Conservation (phyloP, 2,888 invertebrate genomes). For the Pristionchus mayeri region DNA sequence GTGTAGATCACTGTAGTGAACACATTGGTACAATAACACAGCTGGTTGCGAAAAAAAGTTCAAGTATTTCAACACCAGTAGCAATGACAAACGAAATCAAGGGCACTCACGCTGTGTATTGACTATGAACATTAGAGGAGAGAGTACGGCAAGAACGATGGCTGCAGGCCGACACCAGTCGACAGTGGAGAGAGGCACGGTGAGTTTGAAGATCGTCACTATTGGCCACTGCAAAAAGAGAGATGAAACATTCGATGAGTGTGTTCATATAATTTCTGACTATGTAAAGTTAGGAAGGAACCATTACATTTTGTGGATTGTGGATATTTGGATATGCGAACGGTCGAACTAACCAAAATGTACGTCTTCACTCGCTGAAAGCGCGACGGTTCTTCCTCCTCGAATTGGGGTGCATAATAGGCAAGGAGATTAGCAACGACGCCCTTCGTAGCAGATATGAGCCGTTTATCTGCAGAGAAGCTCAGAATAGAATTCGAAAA, state of each 20-base stretch:
- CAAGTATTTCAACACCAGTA: too few relatives aligned
- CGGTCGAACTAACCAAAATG: too few relatives aligned
- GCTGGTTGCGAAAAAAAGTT: too few relatives aligned
- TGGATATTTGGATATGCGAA: too few relatives aligned
- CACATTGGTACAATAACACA: too few relatives aligned
- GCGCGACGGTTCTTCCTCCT: neutral
- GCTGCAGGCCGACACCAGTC: slow-evolving; percentile 43
- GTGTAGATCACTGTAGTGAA: neutral
- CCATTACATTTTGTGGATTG: too few relatives aligned
- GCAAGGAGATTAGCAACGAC: neutral
- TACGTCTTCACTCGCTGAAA: neutral
- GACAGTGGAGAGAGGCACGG: neutral
- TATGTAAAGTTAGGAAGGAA: too few relatives aligned
- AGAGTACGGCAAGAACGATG: neutral
- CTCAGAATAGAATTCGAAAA: too few relatives aligned
- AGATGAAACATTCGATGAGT: too few relatives aligned
- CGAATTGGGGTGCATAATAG: neutral
- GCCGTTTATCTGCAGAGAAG: too few relatives aligned
- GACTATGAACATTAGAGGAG: neutral
- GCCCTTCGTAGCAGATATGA: neutral
- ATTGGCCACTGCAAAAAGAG: neutral
- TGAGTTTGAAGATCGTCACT: neutral
- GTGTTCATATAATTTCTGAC: too few relatives aligned
- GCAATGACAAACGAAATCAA: too few relatives aligned
- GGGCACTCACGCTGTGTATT: neutral